phyloP scores from a whole-genome alignment of 2,797 vertebrate genomes.

The Anabas testudineus region DNA sequence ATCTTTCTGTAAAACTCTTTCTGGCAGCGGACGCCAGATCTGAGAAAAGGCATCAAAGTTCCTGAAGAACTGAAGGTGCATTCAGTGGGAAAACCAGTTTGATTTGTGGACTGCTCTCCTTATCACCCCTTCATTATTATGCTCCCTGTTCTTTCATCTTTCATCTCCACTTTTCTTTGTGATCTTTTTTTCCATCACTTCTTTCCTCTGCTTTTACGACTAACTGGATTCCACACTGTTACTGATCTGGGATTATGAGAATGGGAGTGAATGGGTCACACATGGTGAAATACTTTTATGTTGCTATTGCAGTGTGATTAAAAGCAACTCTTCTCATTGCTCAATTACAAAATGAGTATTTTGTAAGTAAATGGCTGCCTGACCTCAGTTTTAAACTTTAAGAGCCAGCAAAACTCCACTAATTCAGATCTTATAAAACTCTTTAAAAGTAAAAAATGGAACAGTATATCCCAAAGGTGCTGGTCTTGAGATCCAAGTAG shows the following conservation, averaged over 20 bases:
- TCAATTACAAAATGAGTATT: too few relatives aligned
- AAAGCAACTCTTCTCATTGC: background rate
- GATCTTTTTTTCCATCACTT: conserved; percentile 13
- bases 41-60: conserved; percentile 70
- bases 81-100: conserved; percentile 44
- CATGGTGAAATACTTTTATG: conserved; percentile 35
- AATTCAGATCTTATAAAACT: too few relatives aligned
- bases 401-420: too few relatives aligned
- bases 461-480: too few relatives aligned
- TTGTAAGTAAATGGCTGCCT: too few relatives aligned
- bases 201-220: background rate
- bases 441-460: too few relatives aligned
- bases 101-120: conserved; percentile 27
- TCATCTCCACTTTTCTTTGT: background rate
- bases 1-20: conserved; percentile 63
- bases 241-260: conserved; percentile 53
- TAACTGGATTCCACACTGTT: conserved; percentile 11
- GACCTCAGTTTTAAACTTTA: too few relatives aligned
- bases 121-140: background rate
- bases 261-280: conserved; percentile 25
- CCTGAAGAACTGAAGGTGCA: conserved; percentile 54
- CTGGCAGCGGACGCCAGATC: conserved; percentile 53
- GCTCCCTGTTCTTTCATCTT: conserved; percentile 40
- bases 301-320: conserved; percentile 7
- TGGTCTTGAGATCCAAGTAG: too few relatives aligned